Evolutionary conservation across 2,113 vertebrate species (phyloP).

Genomic region (Ascaphus truei): DNA sequence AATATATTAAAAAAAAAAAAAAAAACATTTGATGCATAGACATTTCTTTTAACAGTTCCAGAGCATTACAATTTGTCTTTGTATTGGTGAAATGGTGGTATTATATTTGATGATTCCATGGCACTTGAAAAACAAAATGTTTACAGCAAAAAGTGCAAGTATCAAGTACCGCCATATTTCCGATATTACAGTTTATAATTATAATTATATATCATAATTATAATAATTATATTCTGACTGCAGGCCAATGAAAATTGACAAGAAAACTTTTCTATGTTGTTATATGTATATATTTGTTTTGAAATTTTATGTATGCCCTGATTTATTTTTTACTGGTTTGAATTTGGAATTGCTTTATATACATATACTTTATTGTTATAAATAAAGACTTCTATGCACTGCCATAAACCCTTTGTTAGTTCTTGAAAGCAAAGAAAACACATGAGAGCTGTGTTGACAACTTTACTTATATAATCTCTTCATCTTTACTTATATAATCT

Average conservation of each 20-base stretch:
- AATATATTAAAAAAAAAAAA: not conserved
- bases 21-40: not conserved
- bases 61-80: not conserved
- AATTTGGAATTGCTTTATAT: constrained; percentile 74
- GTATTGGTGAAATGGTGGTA: constrained; percentile 9
- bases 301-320: constrained; percentile 65
- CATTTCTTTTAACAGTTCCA: not conserved
- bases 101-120: not conserved
- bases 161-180: not conserved
- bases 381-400: constrained; percentile 78
- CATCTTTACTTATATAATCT: too few relatives aligned
- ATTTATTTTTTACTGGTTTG: constrained; percentile 73
- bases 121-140: constrained; percentile 19
- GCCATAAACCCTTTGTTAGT: constrained; percentile 9
- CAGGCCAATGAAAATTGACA: constrained; percentile 57
- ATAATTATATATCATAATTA: too few relatives aligned
- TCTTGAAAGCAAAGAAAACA: not conserved
- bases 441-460: too few relatives aligned
- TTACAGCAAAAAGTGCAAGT: constrained; percentile 21
- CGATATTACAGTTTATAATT: constrained; percentile 40
- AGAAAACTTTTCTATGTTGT: constrained; percentile 62
- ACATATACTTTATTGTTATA: constrained; percentile 81
- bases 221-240: constrained; percentile 58
- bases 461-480: too few relatives aligned
- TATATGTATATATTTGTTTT: constrained; percentile 72